phyloP scores from a whole-genome alignment of 2,113 vertebrate genomes.

The Hypomesus transpacificus region DNA sequence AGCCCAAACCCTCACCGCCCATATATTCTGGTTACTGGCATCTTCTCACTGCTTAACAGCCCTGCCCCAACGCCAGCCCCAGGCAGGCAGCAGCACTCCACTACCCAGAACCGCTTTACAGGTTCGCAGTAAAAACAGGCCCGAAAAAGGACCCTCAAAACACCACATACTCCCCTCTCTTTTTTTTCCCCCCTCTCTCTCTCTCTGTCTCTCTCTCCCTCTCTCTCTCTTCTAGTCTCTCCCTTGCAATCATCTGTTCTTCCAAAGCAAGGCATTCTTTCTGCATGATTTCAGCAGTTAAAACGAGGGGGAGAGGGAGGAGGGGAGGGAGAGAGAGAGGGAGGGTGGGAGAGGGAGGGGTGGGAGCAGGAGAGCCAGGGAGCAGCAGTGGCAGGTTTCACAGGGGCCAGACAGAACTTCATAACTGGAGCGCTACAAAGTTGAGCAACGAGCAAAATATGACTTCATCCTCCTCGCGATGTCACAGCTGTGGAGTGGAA shows the following conservation, averaged over 20 bases:
- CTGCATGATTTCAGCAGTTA: conserved; percentile 67
- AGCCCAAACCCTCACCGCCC: too few relatives aligned
- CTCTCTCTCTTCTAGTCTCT: not conserved
- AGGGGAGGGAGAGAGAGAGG: not conserved
- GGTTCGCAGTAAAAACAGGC: conserved; percentile 47
- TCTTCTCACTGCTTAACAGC: not conserved
- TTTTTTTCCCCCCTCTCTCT: not conserved
- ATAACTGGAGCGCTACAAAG: conserved; percentile 55
- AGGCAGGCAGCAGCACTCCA: not conserved
- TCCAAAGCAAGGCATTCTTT: conserved; percentile 66
- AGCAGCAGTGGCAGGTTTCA: conserved; percentile 54
- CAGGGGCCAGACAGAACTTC: conserved; percentile 63
- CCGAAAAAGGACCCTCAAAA: conserved; percentile 40
- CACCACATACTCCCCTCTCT: conserved; percentile 17
- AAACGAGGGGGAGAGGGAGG: conserved; percentile 21
- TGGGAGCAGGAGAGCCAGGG: conserved; percentile 36
- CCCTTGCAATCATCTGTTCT: conserved; percentile 57
- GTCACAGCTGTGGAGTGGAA: conserved; percentile 21
- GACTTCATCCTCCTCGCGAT: conserved; percentile 59
- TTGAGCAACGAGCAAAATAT: conserved; percentile 62
- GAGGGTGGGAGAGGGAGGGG: not conserved
- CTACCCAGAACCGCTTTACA: conserved; percentile 34
- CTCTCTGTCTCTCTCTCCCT: conserved; percentile 3
- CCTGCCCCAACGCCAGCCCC: not conserved
- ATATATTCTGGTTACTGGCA: too few relatives aligned